phyloP scores from a whole-genome alignment of 2,797 vertebrate species.

The Petrocephalus sullivani region DNA sequence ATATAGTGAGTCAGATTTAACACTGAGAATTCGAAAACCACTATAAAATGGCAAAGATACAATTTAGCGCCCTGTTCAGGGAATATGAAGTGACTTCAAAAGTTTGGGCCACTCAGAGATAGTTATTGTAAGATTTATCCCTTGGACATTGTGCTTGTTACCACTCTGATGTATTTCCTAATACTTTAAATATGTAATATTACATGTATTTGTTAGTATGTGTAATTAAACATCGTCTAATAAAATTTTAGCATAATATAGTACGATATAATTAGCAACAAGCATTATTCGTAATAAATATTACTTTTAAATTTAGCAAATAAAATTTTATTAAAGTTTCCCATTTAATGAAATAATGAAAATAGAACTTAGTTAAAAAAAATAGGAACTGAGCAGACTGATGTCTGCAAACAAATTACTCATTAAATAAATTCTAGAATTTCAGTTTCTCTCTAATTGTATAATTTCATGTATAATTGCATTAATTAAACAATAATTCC shows the following conservation, averaged over 20 bases:
- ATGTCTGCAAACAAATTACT: not conserved
- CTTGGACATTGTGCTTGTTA: not conserved
- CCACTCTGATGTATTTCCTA: not conserved
- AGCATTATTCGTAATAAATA: not conserved
- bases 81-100: not conserved
- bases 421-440: not conserved
- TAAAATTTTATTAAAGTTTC: not conserved
- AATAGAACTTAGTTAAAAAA: not conserved
- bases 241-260: not conserved
- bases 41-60: not conserved
- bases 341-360: not conserved
- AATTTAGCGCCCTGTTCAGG: not conserved
- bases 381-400: not conserved
- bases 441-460: not conserved
- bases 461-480: conserved; percentile 8
- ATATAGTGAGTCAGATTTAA: too few relatives aligned
- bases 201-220: not conserved
- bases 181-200: not conserved
- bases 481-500: not conserved
- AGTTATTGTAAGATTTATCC: not conserved
- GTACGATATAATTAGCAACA: not conserved
- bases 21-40: too few relatives aligned
- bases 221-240: not conserved
- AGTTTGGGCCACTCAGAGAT: not conserved
- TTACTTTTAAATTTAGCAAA: not conserved